Evolutionary conservation across 1,140 invertebrate species (phyloP).

Genomic region (Macrosteles quadrilineatus): DNA sequence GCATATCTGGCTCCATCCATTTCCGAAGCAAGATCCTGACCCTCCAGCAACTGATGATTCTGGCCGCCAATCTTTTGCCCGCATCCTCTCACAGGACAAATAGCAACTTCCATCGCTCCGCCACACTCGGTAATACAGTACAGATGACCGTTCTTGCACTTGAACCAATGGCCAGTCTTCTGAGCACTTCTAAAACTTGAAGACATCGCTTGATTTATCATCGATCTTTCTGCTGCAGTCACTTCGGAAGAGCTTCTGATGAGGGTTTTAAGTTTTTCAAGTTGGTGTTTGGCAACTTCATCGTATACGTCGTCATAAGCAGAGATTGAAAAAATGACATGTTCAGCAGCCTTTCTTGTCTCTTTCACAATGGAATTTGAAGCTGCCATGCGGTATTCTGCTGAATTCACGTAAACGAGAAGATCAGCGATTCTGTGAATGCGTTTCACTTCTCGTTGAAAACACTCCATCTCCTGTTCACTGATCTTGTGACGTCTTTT

Average conservation of each 20-base stretch:
- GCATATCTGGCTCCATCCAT: constrained; percentile 58
- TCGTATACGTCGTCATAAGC: not conserved
- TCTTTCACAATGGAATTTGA: not conserved
- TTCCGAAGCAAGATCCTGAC: constrained; percentile 59
- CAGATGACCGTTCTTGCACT: constrained; percentile 72
- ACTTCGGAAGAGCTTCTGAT: not conserved
- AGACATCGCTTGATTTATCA: constrained; percentile 62
- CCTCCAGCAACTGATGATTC: constrained; percentile 54
- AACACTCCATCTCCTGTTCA: not conserved
- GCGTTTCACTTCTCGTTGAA: not conserved
- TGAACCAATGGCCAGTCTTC: constrained; percentile 67
- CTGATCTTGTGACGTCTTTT: not conserved
- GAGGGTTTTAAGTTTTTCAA: not conserved
- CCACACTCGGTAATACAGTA: constrained; percentile 75
- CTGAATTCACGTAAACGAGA: not conserved
- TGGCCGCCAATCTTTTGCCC: constrained; percentile 62
- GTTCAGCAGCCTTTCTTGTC: not conserved
- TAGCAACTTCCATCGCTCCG: constrained; percentile 59
- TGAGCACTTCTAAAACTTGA: constrained; percentile 47
- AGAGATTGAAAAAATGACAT: not conserved
- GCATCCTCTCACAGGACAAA: constrained; percentile 62
- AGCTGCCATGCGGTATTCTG: not conserved
- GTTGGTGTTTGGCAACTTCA: not conserved
- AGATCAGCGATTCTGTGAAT: not conserved
- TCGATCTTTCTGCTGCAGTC: constrained; percentile 56